phyloP scores from a whole-genome alignment of 2,113 vertebrate species.

The Ophiodon elongatus region DNA sequence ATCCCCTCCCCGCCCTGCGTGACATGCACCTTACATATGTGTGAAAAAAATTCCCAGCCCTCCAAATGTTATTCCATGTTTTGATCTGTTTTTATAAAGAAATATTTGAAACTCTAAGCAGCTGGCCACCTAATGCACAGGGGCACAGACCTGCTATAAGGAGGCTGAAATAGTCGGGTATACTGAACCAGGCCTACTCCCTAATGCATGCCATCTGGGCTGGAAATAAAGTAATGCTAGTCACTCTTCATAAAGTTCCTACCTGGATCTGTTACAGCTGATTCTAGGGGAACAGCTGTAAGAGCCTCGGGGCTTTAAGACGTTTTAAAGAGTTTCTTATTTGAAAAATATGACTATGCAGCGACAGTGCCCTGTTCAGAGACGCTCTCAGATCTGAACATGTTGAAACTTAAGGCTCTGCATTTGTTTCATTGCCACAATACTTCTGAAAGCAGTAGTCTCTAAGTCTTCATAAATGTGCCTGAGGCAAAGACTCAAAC shows the following conservation, averaged over 20 bases:
- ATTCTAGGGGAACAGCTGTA: constrained; percentile 59
- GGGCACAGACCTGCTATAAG: constrained; percentile 36
- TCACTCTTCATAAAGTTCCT: constrained; percentile 45
- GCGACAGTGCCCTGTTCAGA: constrained; percentile 38
- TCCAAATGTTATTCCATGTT: constrained; percentile 59
- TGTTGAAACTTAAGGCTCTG: constrained; percentile 22
- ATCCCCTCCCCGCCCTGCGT: constrained; percentile 32
- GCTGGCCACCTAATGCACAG: constrained; percentile 57
- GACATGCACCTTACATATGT: constrained; percentile 78
- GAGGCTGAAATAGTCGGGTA: constrained; percentile 33
- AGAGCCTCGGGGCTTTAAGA: constrained; percentile 46
- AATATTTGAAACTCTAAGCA: constrained; percentile 59
- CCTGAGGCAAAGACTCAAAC: constrained; percentile 8
- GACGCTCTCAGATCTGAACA: constrained; percentile 43
- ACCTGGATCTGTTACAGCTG: constrained; percentile 62
- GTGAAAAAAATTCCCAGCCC: constrained; percentile 56
- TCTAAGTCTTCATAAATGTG: constrained; percentile 10
- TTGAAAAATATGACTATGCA: constrained; percentile 50
- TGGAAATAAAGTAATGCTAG: constrained; percentile 59
- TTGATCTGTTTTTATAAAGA: constrained; percentile 53
- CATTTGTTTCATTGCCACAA: constrained; percentile 29
- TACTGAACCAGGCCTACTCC: constrained; percentile 42
- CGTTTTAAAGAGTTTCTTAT: constrained; percentile 45
- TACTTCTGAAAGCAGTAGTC: constrained; percentile 1
- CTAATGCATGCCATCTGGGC: constrained; percentile 78